phyloP scores from a whole-genome alignment of 2,888 invertebrate genomes.

The Drosophila planitibia region DNA sequence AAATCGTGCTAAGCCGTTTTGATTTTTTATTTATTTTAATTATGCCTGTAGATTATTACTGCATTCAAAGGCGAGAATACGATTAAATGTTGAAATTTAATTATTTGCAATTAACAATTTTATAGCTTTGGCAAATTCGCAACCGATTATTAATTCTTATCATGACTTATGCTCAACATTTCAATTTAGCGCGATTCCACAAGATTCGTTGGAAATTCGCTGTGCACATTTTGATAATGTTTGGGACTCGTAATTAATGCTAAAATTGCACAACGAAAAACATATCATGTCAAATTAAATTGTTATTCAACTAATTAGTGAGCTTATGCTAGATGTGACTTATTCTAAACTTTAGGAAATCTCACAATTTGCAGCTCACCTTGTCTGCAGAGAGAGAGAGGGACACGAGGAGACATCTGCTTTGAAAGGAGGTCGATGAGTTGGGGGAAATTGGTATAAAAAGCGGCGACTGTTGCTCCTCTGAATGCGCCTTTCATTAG shows the following conservation, averaged over 20 bases:
- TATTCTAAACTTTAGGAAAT: not conserved
- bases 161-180: not conserved
- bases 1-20: not conserved
- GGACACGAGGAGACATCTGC: slow-evolving; percentile 33
- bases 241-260: not conserved
- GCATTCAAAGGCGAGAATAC: not conserved
- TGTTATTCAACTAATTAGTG: not conserved
- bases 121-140: not conserved
- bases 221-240: not conserved
- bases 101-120: not conserved
- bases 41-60: not conserved
- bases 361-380: not conserved
- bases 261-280: not conserved
- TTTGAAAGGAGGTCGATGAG: slow-evolving; percentile 18
- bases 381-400: not conserved
- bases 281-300: not conserved
- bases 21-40: not conserved
- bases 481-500: slow-evolving; percentile 49
- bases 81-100: not conserved
- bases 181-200: not conserved
- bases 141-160: slow-evolving; percentile 1
- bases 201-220: not conserved
- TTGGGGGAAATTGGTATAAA: slow-evolving; percentile 5
- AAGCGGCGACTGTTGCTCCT: slow-evolving; percentile 38
- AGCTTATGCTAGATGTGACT: not conserved